These are phyloP conservation scores for Patella caerulea DNA, from an alignment of 2,888 invertebrate genomes.

Conservation along the genomic window DNA sequence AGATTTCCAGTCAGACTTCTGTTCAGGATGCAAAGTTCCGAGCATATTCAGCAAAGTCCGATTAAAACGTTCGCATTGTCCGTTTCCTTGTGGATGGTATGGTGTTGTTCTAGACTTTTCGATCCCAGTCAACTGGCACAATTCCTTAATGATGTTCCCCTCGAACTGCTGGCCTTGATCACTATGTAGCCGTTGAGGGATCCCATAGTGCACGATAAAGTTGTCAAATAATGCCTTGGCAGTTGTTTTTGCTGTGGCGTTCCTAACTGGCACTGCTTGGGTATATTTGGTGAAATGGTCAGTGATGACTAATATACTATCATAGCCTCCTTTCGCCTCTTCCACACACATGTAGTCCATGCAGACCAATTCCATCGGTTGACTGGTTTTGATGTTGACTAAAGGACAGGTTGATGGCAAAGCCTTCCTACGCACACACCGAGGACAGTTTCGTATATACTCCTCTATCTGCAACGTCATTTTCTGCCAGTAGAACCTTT, in stretches of 20 bases:
- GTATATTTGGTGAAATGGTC: conserved; percentile 25
- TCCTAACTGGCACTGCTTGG: conserved; percentile 18
- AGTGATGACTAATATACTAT: conserved; percentile 19
- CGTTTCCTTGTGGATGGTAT: not conserved
- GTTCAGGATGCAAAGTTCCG: not conserved
- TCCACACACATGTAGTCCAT: conserved; percentile 24
- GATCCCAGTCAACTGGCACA: not conserved
- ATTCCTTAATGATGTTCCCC: no score
- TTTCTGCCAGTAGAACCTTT: not conserved
- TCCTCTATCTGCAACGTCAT: conserved; percentile 9
- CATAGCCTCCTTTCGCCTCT: no score
- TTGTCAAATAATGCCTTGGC: not conserved
- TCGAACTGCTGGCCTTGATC: no score
- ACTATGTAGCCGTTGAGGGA: not conserved
- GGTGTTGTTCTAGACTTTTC: not conserved
- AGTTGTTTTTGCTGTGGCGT: conserved; percentile 23
- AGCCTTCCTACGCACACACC: not conserved
- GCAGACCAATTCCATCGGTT: conserved; percentile 20
- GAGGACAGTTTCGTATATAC: conserved; percentile 9
- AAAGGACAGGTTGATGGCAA: not conserved
- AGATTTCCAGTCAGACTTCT: not conserved
- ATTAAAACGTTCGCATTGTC: conserved; percentile 4
- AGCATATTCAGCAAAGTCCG: not conserved
- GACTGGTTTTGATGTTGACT: no score
- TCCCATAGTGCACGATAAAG: not conserved